Conservation (phyloP, 2,797 vertebrate genomes). For the Glossophaga mutica region DNA sequence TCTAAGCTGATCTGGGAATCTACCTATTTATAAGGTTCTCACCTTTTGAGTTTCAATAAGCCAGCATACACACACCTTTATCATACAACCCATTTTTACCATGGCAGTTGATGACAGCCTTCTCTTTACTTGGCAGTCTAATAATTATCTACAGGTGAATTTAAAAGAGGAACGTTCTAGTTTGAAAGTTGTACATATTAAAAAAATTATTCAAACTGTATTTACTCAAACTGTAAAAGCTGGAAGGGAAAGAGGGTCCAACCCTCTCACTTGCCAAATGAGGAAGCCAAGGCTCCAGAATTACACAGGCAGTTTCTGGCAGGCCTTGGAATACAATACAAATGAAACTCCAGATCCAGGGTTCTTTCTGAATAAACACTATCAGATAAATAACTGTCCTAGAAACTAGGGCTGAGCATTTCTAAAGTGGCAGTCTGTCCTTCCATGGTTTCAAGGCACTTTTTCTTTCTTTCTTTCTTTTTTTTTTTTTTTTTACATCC, state of each 20-base stretch:
- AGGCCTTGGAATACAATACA: neutral
- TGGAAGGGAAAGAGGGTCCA: neutral
- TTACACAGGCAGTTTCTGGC: neutral
- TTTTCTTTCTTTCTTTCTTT: neutral
- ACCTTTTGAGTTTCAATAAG: neutral
- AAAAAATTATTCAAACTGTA: neutral
- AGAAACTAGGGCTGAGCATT: neutral
- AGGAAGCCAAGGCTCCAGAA: neutral
- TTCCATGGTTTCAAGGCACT: neutral
- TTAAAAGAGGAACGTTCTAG: neutral
- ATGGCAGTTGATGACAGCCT: neutral
- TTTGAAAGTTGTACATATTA: neutral
- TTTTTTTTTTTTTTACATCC: neutral
- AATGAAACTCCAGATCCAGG: neutral
- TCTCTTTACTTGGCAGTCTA: neutral
- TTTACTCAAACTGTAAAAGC: neutral
- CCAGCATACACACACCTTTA: neutral
- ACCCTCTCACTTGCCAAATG: neutral
- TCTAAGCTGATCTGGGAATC: neutral
- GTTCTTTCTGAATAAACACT: neutral
- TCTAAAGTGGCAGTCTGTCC: neutral
- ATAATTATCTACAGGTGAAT: neutral
- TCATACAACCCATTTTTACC: neutral
- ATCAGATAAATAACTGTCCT: neutral
- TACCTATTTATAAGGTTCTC: neutral